Evolutionary conservation across 1,140 invertebrate genomes (phyloP), one percentile per base, ranked within the genome.

Genomic region (Psilanteris sp.): DNA sequence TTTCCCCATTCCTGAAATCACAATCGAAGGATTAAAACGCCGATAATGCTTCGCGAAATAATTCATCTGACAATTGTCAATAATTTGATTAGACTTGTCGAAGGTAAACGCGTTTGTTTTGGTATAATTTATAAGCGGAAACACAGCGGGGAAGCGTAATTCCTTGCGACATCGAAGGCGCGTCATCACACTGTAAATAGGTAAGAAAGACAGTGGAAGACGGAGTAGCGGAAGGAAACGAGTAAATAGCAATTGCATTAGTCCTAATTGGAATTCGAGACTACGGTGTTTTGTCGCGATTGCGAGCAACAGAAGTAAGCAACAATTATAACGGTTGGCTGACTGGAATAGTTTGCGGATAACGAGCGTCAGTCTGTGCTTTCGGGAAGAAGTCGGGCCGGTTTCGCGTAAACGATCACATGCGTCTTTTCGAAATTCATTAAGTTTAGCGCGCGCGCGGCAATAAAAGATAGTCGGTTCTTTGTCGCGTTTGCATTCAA

Each of bases 211-310:
- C n/a, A n/a, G n/a, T n/a, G n/a, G 27, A 4, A 37, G 16, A 31
- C 39, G 37, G 39, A 32, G 1, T 16, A 9, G n/a, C 8, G 27
- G 26, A 48, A 46, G 52, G 62, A 39, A 68, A 48, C 52, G 24
- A 66, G 59, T 66, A 54, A 57, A 66, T 24, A 52, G 57, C 48
- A 36, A 55, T 52, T 72, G 67, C 52, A 75, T 71, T 74, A 61
- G 48, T 81, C 81, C 68, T 84, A 81, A 82, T 82, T 84, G 81
- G 78, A 80, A 82, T 81, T 79, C 73, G 78, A 77, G 77, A 75
- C 32, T 55, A 27, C 24, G 46, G 39, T 70, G 61, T 76, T 67
- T 79, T 77, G 71, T 73, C 50, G 66, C 71, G 61, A 61, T 76
- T 66, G 46, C 46, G 13, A 29, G n/a, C 41, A 43, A 48, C 48